Conservation (phyloP, 2,113 vertebrate genomes). For the Odontesthes bonariensis region DNA sequence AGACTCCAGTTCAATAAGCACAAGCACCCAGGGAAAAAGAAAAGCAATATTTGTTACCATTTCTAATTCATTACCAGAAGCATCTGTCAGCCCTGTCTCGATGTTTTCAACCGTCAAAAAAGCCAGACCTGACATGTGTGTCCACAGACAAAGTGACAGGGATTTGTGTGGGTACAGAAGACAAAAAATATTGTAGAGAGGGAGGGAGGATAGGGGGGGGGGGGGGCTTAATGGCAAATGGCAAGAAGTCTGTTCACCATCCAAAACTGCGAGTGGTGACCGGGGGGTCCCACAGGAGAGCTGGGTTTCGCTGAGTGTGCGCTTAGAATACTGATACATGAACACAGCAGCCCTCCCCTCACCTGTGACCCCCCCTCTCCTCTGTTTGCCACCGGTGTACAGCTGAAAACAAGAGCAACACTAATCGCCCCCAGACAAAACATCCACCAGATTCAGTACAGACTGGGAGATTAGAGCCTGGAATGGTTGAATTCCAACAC, state of each 20-base stretch:
- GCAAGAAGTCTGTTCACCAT: constrained; percentile 75
- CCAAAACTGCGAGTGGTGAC: constrained; percentile 63
- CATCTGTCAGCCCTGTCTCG: constrained; percentile 6
- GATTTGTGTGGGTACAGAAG: constrained; percentile 55
- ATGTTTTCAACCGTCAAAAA: constrained; percentile 25
- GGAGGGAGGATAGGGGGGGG: background rate
- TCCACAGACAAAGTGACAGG: constrained; percentile 18
- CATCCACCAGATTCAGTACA: constrained; percentile 1
- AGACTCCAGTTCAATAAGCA: constrained; percentile 1
- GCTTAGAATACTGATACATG: constrained; percentile 77
- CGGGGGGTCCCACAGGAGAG: constrained; percentile 70
- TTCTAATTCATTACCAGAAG: constrained; percentile 16
- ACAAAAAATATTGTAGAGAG: constrained; percentile 15
- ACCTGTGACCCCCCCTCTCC: constrained; percentile 2
- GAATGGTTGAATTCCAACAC: background rate
- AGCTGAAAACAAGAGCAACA: constrained; percentile 49
- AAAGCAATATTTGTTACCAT: constrained; percentile 5
- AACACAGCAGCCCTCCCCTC: constrained; percentile 38
- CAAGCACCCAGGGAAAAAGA: background rate
- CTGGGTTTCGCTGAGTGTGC: constrained; percentile 75
- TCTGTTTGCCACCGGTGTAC: constrained; percentile 5
- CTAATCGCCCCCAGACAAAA: constrained; percentile 31
- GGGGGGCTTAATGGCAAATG: constrained; percentile 72
- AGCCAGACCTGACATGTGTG: constrained; percentile 3
- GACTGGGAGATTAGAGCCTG: background rate